Percentiles rank a stretch among this genome's conserved stretches.
These are phyloP conservation scores for Pachyuromys duprasi DNA, from an alignment of 2,797 vertebrate species.

Conservation along the genomic window DNA sequence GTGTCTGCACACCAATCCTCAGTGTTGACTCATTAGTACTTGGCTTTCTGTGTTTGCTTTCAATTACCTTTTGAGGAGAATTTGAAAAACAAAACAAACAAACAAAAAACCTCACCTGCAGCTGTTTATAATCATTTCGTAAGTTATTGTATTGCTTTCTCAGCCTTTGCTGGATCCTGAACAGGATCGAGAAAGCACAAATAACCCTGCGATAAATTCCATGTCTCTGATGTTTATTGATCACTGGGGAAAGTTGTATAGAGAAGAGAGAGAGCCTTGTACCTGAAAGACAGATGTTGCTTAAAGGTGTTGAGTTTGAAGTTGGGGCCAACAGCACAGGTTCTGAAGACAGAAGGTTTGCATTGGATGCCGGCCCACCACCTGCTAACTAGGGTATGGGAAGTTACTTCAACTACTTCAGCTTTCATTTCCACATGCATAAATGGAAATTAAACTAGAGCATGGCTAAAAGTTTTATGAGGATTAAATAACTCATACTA, in stretches of 20 bases:
- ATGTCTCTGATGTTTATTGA: not conserved
- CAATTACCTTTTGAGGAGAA: constrained; percentile 48
- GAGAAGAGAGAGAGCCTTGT: constrained; percentile 9
- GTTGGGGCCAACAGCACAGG: not conserved
- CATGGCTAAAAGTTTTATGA: not conserved
- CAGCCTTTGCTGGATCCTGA: not conserved
- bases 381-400: not conserved
- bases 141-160: constrained; percentile 24
- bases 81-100: not conserved
- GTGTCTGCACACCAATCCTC: not conserved
- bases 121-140: not conserved
- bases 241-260: not conserved
- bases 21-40: not conserved
- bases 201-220: not conserved
- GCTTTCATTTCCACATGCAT: not conserved
- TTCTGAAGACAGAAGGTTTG: not conserved
- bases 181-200: not conserved
- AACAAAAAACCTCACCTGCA: not conserved
- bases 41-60: not conserved
- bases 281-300: not conserved
- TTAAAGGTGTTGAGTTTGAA: not conserved
- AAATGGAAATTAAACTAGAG: not conserved
- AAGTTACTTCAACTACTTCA: constrained; percentile 9
- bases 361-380: not conserved
- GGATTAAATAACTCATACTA: not conserved